Percentiles rank a stretch among this genome's conserved stretches.
Conservation (phyloP, 2,888 invertebrate genomes). For the Drosophila barbarae region DNA sequence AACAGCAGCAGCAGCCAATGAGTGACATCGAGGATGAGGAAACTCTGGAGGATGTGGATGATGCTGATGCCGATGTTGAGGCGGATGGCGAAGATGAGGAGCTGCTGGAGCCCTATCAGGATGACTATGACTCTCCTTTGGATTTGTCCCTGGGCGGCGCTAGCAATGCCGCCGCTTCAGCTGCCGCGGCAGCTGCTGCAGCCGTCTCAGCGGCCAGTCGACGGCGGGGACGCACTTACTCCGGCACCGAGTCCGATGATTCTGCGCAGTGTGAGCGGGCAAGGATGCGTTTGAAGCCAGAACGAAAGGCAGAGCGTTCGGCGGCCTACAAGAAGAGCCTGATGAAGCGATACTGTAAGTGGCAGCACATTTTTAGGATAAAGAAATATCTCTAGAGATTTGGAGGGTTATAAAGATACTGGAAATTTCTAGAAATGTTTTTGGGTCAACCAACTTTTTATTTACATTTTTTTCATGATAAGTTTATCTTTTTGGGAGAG, state of each 20-base stretch:
- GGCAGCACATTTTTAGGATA: slow-evolving; percentile 76
- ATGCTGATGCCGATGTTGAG: slow-evolving; percentile 69
- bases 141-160: slow-evolving; percentile 86
- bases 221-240: slow-evolving; percentile 82
- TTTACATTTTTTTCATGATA: not conserved
- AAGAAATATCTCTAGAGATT: too few relatives aligned
- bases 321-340: slow-evolving; percentile 93
- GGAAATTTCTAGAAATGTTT: slow-evolving; percentile 1
- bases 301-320: slow-evolving; percentile 68
- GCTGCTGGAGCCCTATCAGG: slow-evolving; percentile 68
- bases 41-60: slow-evolving; percentile 50
- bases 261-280: slow-evolving; percentile 65
- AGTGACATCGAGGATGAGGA: slow-evolving; percentile 67
- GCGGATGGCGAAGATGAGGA: slow-evolving; percentile 66
- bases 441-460: not conserved
- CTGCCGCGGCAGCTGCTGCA: slow-evolving; percentile 47
- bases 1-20: slow-evolving; percentile 47
- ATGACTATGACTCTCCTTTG: slow-evolving; percentile 86
- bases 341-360: slow-evolving; percentile 97
- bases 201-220: slow-evolving; percentile 42
- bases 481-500: too few relatives aligned
- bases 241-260: slow-evolving; percentile 90
- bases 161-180: slow-evolving; percentile 49
- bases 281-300: slow-evolving; percentile 71
- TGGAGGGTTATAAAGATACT: not conserved